phyloP scores from a whole-genome alignment of 2,113 vertebrate genomes.

The Marcusenius ussheri region DNA sequence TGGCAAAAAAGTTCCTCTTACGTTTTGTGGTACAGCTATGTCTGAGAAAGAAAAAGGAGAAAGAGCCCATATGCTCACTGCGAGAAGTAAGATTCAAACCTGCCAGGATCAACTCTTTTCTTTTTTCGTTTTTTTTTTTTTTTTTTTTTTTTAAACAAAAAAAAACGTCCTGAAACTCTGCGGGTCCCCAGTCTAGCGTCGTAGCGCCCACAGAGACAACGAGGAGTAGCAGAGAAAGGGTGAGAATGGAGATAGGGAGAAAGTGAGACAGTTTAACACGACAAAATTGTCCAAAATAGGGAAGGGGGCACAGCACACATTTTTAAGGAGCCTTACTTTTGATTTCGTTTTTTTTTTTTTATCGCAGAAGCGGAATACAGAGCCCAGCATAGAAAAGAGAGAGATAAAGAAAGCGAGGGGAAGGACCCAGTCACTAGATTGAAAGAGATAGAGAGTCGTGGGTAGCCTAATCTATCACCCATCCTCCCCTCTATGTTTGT shows the following conservation, averaged over 20 bases:
- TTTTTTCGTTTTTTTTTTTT: constrained; percentile 25
- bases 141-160: constrained; percentile 10
- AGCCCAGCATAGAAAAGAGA: constrained; percentile 9
- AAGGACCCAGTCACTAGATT: constrained; percentile 49
- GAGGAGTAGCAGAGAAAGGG: neutral
- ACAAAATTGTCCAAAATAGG: constrained; percentile 22
- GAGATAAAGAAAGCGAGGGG: constrained; percentile 41
- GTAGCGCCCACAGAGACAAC: constrained; percentile 37
- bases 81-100: constrained; percentile 36
- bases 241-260: neutral
- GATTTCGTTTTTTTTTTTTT: constrained; percentile 17
- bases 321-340: neutral
- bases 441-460: constrained; percentile 46
- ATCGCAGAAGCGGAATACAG: neutral
- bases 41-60: constrained; percentile 27
- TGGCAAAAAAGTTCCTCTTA: neutral
- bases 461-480: constrained; percentile 27
- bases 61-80: constrained; percentile 10
- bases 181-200: constrained; percentile 46
- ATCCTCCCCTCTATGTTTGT: constrained; percentile 34
- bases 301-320: constrained; percentile 13
- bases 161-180: constrained; percentile 41
- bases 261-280: neutral
- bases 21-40: neutral
- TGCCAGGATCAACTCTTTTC: constrained; percentile 30